Percentiles rank a stretch among this genome's conserved stretches.
These are phyloP conservation scores for Ypsolopha scabrella DNA, from an alignment of 2,888 invertebrate genomes.

Conservation along the genomic window DNA sequence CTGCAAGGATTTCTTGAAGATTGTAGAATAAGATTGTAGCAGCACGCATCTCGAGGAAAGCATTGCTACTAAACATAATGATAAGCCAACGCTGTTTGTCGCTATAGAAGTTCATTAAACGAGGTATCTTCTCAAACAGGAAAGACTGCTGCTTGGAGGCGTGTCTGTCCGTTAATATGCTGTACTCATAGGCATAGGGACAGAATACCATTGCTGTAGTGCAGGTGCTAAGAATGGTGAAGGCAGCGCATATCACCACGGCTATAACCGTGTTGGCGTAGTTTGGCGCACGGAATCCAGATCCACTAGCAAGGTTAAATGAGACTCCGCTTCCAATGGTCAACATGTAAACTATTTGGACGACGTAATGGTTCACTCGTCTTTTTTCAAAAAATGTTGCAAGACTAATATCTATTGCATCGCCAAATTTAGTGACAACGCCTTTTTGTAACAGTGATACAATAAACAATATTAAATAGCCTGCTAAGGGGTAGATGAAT, in stretches of 20 bases:
- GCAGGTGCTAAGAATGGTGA: slow-evolving; percentile 24
- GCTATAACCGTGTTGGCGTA: slow-evolving; percentile 39
- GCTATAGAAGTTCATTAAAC: slow-evolving; percentile 31
- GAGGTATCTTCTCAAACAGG: slow-evolving; percentile 41
- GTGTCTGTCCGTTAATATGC: slow-evolving; percentile 17
- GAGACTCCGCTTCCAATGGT: slow-evolving; percentile 39
- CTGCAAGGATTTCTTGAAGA: slow-evolving; percentile 25
- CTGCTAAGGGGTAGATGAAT: slow-evolving; percentile 25
- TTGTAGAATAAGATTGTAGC: slow-evolving; percentile 26
- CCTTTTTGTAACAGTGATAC: slow-evolving; percentile 54
- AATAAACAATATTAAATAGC: slow-evolving; percentile 29
- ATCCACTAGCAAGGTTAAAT: slow-evolving; percentile 31
- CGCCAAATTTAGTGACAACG: slow-evolving; percentile 30
- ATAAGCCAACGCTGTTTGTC: slow-evolving; percentile 28
- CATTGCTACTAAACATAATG: slow-evolving; percentile 26
- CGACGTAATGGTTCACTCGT: too few species aligned
- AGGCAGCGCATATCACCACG: slow-evolving; percentile 21
- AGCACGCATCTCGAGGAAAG: slow-evolving; percentile 24
- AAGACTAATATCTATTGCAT: slow-evolving; percentile 37
- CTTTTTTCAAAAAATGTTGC: slow-evolving; percentile 17
- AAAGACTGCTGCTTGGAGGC: slow-evolving; percentile 22
- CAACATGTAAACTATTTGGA: slow-evolving; percentile 13
- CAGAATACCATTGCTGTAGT: slow-evolving; percentile 39
- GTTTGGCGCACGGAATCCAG: slow-evolving; percentile 41
- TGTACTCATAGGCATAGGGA: slow-evolving; percentile 35